Conservation (phyloP, 2,797 vertebrate genomes). For the Parauchenoglanis ngamensis region DNA sequence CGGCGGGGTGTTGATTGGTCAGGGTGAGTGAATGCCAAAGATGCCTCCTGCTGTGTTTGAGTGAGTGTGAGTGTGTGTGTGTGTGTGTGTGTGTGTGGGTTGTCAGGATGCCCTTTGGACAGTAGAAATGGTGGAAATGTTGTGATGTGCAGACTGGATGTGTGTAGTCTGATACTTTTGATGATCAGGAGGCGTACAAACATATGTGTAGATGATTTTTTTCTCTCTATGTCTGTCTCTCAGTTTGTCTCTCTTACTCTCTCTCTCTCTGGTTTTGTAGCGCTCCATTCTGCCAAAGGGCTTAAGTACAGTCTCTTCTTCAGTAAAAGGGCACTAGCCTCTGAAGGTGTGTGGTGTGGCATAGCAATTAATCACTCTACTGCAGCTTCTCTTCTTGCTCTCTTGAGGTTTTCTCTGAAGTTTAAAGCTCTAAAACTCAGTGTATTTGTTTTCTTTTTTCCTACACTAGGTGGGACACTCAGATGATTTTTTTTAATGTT, state of each 20-base stretch:
- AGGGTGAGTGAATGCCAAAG: conserved; percentile 24
- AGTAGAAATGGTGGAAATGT: neutral
- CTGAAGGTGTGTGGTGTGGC: conserved; percentile 39
- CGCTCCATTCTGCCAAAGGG: neutral
- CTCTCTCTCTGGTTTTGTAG: neutral
- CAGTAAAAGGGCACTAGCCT: conserved; percentile 50
- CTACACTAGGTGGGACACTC: neutral
- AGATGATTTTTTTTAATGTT: too few species aligned
- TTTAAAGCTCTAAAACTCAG: conserved; percentile 2
- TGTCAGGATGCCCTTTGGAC: neutral
- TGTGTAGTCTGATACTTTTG: neutral
- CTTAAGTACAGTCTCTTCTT: conserved; percentile 48
- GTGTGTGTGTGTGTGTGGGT: neutral
- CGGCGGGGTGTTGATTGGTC: conserved; percentile 10
- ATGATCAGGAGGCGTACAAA: neutral
- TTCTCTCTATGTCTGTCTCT: neutral
- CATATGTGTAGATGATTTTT: neutral
- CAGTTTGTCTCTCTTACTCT: neutral
- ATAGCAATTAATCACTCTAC: conserved; percentile 48
- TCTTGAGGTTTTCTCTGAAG: conserved; percentile 28
- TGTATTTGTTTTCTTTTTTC: neutral
- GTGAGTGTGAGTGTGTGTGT: conserved; percentile 9
- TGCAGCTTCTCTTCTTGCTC: neutral
- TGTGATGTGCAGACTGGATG: neutral
- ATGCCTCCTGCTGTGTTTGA: conserved; percentile 18